These are phyloP conservation scores for Trachymyrmex septentrionalis DNA, from an alignment of 1,140 invertebrate species.

Conservation along the genomic window DNA sequence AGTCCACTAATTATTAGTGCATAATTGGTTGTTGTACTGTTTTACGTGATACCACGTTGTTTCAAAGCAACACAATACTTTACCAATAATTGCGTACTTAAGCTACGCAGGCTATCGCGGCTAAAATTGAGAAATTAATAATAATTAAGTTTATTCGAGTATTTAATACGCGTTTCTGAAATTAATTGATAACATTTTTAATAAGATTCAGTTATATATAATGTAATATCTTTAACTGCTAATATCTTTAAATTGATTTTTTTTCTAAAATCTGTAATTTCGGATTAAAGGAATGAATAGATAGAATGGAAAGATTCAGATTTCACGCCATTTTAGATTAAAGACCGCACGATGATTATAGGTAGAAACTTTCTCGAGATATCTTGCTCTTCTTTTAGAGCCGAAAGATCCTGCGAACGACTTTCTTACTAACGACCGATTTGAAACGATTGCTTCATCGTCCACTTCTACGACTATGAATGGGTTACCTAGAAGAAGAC, in stretches of 20 bases:
- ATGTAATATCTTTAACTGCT: not conserved
- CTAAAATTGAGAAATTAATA: constrained; percentile 28
- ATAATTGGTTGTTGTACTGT: constrained; percentile 40
- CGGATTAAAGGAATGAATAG: constrained; percentile 23
- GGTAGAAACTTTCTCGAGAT: constrained; percentile 51
- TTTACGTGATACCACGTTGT: constrained; percentile 9
- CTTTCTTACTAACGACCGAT: constrained; percentile 71
- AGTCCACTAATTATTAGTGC: constrained; percentile 41
- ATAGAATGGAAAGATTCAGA: constrained; percentile 49
- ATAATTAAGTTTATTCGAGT: not conserved
- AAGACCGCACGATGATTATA: constrained; percentile 61
- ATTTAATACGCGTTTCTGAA: not conserved
- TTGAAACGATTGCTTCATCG: constrained; percentile 65
- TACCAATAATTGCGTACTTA: constrained; percentile 47
- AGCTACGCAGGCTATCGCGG: not conserved
- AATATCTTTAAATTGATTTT: not conserved
- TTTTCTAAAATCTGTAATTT: constrained; percentile 25
- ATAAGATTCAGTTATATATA: not conserved
- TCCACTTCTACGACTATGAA: constrained; percentile 62
- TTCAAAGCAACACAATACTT: constrained; percentile 28
- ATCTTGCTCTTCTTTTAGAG: constrained; percentile 43
- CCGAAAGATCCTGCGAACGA: constrained; percentile 31
- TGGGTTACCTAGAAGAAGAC: constrained; percentile 63
- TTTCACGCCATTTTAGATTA: constrained; percentile 66
- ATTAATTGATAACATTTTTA: constrained; percentile 19